These are phyloP conservation scores for Podarcis muralis DNA, from an alignment of 2,113 vertebrate species.

Conservation along the genomic window DNA sequence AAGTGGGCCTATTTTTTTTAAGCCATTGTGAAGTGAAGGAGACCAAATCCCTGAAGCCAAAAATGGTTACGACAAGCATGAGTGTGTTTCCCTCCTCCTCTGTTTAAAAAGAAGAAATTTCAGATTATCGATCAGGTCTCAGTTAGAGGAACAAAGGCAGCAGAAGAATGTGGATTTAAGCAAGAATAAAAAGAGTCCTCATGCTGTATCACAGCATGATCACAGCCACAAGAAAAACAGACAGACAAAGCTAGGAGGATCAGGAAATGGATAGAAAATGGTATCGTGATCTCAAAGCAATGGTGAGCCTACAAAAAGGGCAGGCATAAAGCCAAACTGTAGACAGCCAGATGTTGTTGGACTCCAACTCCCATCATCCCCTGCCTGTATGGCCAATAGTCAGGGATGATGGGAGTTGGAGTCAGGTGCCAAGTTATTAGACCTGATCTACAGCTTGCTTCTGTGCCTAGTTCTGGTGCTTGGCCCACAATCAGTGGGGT, in stretches of 20 bases:
- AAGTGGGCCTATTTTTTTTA: slow-evolving; percentile 34
- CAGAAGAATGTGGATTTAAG: slow-evolving; percentile 13
- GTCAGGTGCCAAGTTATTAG: no score
- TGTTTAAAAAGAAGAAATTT: background rate
- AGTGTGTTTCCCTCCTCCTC: background rate
- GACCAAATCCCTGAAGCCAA: slow-evolving; percentile 25
- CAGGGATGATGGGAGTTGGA: no score
- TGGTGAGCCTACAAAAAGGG: no score
- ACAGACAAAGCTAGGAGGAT: background rate
- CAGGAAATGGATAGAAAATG: background rate
- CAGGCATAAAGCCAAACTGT: no score
- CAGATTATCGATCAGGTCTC: slow-evolving; percentile 36
- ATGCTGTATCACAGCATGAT: slow-evolving; percentile 7
- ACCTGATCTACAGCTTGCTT: background rate
- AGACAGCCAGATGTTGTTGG: no score
- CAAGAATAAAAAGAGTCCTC: slow-evolving; percentile 5
- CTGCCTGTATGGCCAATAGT: no score
- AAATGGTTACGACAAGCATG: slow-evolving; percentile 5
- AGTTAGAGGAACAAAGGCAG: slow-evolving; percentile 24
- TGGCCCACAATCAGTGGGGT: background rate
- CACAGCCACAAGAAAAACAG: background rate
- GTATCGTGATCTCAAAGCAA: background rate
- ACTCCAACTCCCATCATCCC: no score
- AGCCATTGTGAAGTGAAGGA: slow-evolving; percentile 6
- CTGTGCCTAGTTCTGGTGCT: background rate